Conservation (phyloP, 35 echinoderm and acorn worm species). For the Patiria miniata region DNA sequence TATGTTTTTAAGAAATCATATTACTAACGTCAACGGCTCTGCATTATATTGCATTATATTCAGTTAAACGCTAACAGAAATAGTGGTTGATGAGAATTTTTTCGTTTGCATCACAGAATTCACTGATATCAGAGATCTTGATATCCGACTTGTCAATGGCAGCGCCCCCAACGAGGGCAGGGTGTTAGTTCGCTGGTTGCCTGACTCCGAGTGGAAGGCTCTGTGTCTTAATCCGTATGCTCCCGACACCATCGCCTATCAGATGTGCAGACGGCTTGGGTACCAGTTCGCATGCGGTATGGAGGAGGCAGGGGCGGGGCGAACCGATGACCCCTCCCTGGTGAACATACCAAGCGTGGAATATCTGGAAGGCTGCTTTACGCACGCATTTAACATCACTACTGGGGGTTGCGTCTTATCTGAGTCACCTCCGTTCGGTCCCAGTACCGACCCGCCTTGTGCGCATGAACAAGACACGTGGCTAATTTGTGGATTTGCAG, state of each 20-base stretch:
- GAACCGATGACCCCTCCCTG: neutral
- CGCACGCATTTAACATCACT: neutral
- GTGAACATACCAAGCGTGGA: neutral
- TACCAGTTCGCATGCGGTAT: neutral
- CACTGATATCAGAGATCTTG: neutral
- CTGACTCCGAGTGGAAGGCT: neutral
- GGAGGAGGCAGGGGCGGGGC: neutral
- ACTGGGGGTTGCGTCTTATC: neutral
- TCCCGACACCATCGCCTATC: neutral
- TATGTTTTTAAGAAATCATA: too few relatives aligned
- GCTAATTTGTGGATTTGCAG: neutral
- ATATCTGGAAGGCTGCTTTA: neutral
- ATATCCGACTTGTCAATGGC: conserved; percentile 1
- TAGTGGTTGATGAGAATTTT: too few relatives aligned
- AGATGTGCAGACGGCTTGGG: neutral
- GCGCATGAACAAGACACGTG: neutral
- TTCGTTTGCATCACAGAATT: too few relatives aligned
- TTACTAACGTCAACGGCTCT: too few relatives aligned
- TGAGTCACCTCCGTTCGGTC: neutral
- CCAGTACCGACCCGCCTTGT: neutral
- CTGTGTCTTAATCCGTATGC: neutral
- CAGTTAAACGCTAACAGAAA: too few relatives aligned
- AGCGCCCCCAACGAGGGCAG: neutral
- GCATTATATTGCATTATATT: too few relatives aligned
- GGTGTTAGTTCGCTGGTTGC: neutral